Conservation (phyloP, 2,797 vertebrate genomes). For the Takifugu rubripes region DNA sequence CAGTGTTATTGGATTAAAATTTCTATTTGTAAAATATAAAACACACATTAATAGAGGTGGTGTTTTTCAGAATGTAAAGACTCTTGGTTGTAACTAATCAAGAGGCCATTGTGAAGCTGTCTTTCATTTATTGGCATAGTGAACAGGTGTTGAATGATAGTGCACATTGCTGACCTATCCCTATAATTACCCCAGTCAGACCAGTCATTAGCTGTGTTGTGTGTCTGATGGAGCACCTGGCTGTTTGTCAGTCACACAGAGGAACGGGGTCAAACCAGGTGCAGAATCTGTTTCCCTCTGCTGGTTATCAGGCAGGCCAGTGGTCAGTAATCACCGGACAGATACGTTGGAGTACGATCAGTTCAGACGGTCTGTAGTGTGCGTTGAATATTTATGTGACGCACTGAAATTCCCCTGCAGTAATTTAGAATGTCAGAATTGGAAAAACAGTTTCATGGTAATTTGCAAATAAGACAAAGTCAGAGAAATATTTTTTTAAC, state of each 20-base stretch:
- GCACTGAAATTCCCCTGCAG: constrained; percentile 17
- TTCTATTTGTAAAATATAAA: too few relatives aligned
- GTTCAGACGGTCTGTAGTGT: background rate
- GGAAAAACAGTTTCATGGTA: too few relatives aligned
- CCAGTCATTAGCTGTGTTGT: constrained; percentile 44
- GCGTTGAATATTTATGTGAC: constrained; percentile 9
- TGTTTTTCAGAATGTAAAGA: constrained; percentile 7
- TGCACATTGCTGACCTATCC: constrained; percentile 22
- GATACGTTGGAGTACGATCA: too few relatives aligned
- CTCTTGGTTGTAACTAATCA: constrained; percentile 15
- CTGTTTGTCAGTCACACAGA: constrained; percentile 21
- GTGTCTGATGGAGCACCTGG: constrained; percentile 53
- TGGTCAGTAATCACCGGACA: background rate
- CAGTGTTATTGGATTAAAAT: too few relatives aligned
- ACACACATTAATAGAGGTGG: too few relatives aligned
- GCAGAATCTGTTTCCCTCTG: constrained; percentile 12
- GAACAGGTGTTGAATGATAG: constrained; percentile 49
- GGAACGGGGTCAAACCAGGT: constrained; percentile 9
- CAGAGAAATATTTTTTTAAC: too few relatives aligned
- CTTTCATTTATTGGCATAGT: constrained; percentile 23
- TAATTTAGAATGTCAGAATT: background rate
- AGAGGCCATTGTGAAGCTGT: constrained; percentile 15
- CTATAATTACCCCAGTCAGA: constrained; percentile 53
- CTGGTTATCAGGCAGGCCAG: constrained; percentile 14
- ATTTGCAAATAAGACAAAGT: too few relatives aligned